Percentiles rank a stretch among this genome's conserved stretches.
Evolutionary conservation across 2,797 vertebrate species (phyloP).

Genomic region (Myiotriccus ornatus): DNA sequence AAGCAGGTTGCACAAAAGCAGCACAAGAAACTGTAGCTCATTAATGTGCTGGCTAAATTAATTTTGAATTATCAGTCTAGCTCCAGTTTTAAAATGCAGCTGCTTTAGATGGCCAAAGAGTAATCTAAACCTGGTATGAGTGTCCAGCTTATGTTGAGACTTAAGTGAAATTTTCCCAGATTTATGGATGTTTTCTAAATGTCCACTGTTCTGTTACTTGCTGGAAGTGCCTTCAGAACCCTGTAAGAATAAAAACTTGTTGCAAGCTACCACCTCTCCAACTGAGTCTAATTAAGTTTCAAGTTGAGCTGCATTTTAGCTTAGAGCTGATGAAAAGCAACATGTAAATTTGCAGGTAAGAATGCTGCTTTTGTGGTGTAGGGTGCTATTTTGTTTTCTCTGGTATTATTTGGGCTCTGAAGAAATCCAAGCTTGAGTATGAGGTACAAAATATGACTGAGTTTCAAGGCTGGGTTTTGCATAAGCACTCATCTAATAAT

Average conservation of each 20-base stretch:
- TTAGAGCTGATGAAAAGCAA: not conserved
- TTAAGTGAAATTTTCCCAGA: not conserved
- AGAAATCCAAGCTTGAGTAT: not conserved
- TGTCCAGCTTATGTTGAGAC: not conserved
- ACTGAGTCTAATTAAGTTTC: not conserved
- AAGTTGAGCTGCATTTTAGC: not conserved
- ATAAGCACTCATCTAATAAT: rapidly evolving
- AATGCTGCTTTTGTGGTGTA: not conserved
- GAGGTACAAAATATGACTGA: not conserved
- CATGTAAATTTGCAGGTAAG: not conserved
- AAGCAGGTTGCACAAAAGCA: not conserved
- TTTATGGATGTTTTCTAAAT: not conserved
- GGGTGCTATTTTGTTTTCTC: not conserved
- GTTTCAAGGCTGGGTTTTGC: not conserved
- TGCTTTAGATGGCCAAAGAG: not conserved
- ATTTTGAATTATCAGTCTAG: not conserved
- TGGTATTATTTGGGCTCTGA: not conserved
- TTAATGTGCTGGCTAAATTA: not conserved
- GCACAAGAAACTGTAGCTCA: not conserved
- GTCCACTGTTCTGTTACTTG: not conserved
- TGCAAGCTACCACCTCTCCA: constrained; percentile 3
- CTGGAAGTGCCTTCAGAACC: constrained; percentile 36
- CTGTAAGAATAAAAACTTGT: constrained; percentile 45
- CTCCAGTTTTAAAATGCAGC: not conserved
- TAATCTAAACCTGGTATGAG: not conserved